phyloP scores from a whole-genome alignment of 37 sponge, comb jelly and placozoan species.

The Eunapius fragilis region DNA sequence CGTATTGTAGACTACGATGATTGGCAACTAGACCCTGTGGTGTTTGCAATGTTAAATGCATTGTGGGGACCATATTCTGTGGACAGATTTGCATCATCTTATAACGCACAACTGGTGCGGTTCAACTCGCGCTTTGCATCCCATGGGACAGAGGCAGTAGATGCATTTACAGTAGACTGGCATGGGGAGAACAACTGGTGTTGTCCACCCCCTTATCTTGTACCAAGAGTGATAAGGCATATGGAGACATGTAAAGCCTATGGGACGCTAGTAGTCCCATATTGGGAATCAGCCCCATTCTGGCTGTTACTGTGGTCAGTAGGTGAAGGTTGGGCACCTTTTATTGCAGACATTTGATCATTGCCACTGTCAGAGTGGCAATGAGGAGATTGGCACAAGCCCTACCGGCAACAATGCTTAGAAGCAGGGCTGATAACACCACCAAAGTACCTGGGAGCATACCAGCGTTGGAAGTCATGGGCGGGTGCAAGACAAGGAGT shows the following conservation, averaged over 20 bases:
- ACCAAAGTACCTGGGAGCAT: slow-evolving; percentile 13
- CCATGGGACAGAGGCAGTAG: no score
- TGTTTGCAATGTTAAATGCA: no score
- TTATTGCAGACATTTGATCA: neutral
- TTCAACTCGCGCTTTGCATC: no score
- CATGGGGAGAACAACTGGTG: no score
- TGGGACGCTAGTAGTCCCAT: slow-evolving; percentile 43
- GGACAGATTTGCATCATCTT: no score
- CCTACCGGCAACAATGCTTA: neutral
- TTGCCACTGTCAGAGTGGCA: neutral
- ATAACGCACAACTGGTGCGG: no score
- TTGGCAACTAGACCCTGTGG: no score
- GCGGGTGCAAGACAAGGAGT: neutral
- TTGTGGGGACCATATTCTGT: no score
- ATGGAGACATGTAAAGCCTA: neutral
- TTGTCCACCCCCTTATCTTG: slow-evolving; percentile 23
- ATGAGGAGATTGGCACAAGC: neutral
- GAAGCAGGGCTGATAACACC: slow-evolving; percentile 1
- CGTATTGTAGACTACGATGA: no score
- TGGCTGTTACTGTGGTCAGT: slow-evolving; percentile 40
- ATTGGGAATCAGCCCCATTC: slow-evolving; percentile 46
- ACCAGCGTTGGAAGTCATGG: neutral
- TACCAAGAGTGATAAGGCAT: slow-evolving; percentile 30
- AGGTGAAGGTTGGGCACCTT: neutral
- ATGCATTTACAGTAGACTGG: no score